Evolutionary conservation across 2,888 invertebrate species (phyloP).

Genomic region (Eueremaeus valkanovi): DNA sequence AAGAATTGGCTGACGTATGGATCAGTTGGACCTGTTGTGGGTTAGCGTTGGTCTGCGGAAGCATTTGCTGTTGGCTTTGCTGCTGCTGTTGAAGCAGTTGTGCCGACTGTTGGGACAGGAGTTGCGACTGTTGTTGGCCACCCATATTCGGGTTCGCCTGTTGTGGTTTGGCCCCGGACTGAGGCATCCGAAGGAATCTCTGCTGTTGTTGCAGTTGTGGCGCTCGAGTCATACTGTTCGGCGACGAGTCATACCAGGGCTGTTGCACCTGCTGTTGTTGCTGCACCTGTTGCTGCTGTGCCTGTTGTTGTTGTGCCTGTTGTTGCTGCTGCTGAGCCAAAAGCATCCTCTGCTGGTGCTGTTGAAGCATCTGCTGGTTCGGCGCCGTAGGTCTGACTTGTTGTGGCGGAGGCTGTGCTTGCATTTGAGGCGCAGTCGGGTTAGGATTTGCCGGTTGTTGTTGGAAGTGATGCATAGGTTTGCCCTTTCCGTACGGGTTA

Average conservation of each 20-base stretch:
- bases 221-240: conserved; percentile 40
- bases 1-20: neutral
- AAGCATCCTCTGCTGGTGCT: conserved; percentile 45
- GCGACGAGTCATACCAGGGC: conserved; percentile 44
- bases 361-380: conserved; percentile 47
- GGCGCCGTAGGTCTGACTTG: conserved; percentile 46
- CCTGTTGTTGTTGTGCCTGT: conserved; percentile 50
- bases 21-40: conserved; percentile 32
- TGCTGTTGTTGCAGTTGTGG: conserved; percentile 49
- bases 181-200: conserved; percentile 43
- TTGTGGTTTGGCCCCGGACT: conserved; percentile 43
- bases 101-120: conserved; percentile 66
- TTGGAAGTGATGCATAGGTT: conserved; percentile 33
- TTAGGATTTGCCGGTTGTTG: neutral
- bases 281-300: conserved; percentile 47
- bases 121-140: conserved; percentile 50
- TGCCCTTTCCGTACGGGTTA: conserved; percentile 42
- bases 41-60: neutral
- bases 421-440: conserved; percentile 28
- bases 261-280: conserved; percentile 49
- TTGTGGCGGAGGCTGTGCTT: conserved; percentile 32
- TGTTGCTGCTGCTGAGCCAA: conserved; percentile 50
- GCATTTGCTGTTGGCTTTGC: conserved; percentile 50
- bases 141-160: conserved; percentile 51
- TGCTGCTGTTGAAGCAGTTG: conserved; percentile 50